Conservation (phyloP, 2,113 vertebrate genomes). For the Ondatra zibethicus region DNA sequence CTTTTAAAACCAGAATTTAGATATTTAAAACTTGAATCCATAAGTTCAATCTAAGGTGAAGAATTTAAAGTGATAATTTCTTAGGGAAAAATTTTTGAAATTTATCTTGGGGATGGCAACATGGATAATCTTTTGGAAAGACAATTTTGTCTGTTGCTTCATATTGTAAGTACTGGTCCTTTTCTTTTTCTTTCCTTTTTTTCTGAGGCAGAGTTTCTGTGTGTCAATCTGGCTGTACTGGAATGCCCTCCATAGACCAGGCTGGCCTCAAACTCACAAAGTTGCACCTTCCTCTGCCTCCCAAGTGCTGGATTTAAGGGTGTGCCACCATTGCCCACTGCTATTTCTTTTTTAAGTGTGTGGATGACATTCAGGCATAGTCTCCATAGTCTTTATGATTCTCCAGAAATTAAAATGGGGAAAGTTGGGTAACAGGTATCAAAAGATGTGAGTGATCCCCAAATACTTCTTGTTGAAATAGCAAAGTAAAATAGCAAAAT, state of each 20-base stretch:
- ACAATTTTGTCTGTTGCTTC: background rate
- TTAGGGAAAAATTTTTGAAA: background rate
- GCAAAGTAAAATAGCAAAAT: background rate
- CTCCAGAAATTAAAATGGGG: background rate
- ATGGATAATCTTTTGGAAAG: conserved; percentile 2
- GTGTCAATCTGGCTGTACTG: background rate
- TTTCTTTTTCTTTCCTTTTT: background rate
- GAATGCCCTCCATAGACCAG: background rate
- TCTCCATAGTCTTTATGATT: background rate
- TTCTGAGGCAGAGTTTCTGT: background rate
- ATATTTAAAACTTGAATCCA: background rate
- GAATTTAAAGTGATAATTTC: background rate
- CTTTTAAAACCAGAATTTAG: background rate
- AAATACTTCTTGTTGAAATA: background rate
- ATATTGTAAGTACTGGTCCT: background rate
- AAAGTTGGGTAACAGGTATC: background rate
- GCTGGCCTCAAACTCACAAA: background rate
- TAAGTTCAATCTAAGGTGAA: background rate
- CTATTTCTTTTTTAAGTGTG: background rate
- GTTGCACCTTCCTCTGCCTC: background rate
- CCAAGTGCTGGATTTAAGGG: background rate
- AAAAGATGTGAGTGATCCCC: background rate
- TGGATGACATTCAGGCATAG: background rate
- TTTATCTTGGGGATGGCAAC: background rate
- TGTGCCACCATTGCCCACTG: background rate